Conservation (phyloP, 2,797 vertebrate genomes). For the Balearica regulorum region DNA sequence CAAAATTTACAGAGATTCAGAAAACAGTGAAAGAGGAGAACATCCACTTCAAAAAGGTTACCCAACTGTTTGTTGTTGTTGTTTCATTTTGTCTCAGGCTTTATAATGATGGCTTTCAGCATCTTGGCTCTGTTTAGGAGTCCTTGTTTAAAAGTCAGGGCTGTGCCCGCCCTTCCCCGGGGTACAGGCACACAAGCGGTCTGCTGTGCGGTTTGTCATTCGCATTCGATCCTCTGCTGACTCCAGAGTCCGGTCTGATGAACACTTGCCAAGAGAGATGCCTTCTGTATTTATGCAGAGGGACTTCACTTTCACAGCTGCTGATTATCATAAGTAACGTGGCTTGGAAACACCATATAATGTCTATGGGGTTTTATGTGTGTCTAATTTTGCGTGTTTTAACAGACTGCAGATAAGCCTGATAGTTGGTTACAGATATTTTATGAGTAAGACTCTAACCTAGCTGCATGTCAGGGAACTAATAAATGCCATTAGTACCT, state of each 20-base stretch:
- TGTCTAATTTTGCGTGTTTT: not conserved
- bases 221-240: not conserved
- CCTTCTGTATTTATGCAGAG: not conserved
- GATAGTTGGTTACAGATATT: not conserved
- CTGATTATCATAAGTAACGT: not conserved
- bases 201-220: not conserved
- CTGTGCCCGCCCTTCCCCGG: not conserved
- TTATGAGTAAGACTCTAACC: not conserved
- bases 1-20: slow-evolving; percentile 46
- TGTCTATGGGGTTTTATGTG: not conserved
- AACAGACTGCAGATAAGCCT: not conserved
- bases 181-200: not conserved
- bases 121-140: slow-evolving; percentile 18
- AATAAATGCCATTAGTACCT: not conserved
- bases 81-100: slow-evolving; percentile 20
- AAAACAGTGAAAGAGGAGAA: slow-evolving; percentile 21
- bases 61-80: slow-evolving; percentile 30
- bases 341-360: not conserved
- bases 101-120: slow-evolving; percentile 56
- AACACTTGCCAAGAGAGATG: not conserved
- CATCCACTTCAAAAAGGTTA: slow-evolving; percentile 55
- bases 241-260: not conserved
- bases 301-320: slow-evolving; percentile 4
- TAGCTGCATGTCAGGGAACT: not conserved
- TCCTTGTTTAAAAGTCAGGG: slow-evolving; percentile 14